Conservation (phyloP, 2,888 invertebrate genomes). For the Agriopis aurantiaria region DNA sequence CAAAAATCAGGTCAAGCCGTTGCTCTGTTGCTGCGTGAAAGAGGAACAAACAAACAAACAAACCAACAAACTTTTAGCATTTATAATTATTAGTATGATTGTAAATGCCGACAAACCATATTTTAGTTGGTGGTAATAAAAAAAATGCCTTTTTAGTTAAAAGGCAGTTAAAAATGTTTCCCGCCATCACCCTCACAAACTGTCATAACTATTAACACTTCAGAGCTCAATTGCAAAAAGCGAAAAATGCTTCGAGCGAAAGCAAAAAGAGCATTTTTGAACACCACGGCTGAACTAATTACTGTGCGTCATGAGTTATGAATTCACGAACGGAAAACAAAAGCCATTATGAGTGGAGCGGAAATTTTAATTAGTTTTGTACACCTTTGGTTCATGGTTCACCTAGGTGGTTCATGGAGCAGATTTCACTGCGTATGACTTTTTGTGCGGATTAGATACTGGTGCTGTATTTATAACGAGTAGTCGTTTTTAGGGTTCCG, state of each 20-base stretch:
- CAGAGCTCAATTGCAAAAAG: constrained; percentile 1
- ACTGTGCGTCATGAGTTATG: constrained; percentile 53
- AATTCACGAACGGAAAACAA: constrained; percentile 66
- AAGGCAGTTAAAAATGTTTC: not conserved
- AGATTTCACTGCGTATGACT: too few relatives aligned
- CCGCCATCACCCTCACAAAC: not conserved
- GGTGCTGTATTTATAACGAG: too few relatives aligned
- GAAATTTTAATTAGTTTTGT: constrained; percentile 68
- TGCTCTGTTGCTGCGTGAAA: too few relatives aligned
- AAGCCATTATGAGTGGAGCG: constrained; percentile 59
- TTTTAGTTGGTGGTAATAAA: not conserved
- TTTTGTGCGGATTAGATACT: too few relatives aligned
- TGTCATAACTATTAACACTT: constrained; percentile 18
- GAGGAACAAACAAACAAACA: too few relatives aligned
- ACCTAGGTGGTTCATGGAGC: too few relatives aligned
- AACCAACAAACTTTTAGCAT: too few relatives aligned
- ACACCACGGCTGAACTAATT: constrained; percentile 23
- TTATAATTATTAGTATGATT: too few relatives aligned
- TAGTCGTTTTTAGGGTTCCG: too few relatives aligned
- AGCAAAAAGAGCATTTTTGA: constrained; percentile 16
- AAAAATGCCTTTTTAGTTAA: not conserved
- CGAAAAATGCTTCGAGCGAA: not conserved
- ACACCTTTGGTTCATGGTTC: too few relatives aligned
- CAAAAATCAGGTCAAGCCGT: too few relatives aligned
- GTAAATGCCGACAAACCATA: not conserved